Base-by-base conservation (phyloP, 2,797 vertebrate genomes). In the Austrolebias charrua region DNA sequence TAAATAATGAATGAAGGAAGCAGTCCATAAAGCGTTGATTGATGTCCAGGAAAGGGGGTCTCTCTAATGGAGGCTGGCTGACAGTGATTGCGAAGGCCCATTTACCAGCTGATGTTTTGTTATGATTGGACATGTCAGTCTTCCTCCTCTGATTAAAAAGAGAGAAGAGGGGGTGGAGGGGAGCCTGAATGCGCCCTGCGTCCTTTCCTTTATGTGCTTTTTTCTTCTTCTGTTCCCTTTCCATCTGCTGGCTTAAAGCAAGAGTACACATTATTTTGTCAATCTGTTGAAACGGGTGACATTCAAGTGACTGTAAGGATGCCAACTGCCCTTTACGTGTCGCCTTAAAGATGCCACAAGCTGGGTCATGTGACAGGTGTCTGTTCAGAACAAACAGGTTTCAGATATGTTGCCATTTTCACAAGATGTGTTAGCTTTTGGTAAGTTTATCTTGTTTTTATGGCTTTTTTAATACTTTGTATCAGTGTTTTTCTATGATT, bases 51-150 rank as follows among this genome's bases (percentile, higher is more conserved):
- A 94, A 95, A 94, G 94, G 93, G 89, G 90, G 91, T 91, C 82
- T 94, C 90, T 92, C 91, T 95, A 95, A 95, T 92, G 93, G 94
- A 92, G 92, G 91, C 92, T 76, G 93, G 88, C 92, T 97, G 96
- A 96, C 95, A 96, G 94, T 95, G 93, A 93, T 95, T 90, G 94
- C 91, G 76, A 92, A 93, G 95, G 93, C 94, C 95, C 92, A 94
- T 92, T 93, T 95, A 92, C 92, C 91, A 85, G 85, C 95, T 98
- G 96, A 98, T 94, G 96, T 94, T 94, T 97, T 98, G 96, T 98
- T 98, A 95, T 98, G 97, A 98, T 97, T 95, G 91, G 86, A 91
- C 93, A 93, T 95, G 97, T 98, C 97, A 98, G 94, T 98, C 96
- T 96, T 94, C 94, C 94, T 94, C 92, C 94, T 94, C 95, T 95